Evolutionary conservation across 2,888 invertebrate genomes (phyloP).

Genomic region (Ichneumoninae sp.): DNA sequence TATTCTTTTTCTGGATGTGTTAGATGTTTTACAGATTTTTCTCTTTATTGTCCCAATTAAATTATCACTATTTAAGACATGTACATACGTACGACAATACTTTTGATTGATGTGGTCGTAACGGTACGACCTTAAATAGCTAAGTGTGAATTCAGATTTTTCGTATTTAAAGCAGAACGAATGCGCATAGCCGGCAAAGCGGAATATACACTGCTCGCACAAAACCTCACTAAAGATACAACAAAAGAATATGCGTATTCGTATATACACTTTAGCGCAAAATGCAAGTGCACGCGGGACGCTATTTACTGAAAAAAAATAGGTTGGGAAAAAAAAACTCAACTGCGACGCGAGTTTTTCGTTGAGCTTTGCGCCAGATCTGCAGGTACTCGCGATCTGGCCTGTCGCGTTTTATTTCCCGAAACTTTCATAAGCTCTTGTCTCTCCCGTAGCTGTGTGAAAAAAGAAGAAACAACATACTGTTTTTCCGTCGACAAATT

Average conservation of each 20-base stretch:
- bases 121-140: background rate
- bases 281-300: background rate
- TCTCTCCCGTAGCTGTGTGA: background rate
- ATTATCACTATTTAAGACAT: background rate
- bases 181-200: background rate
- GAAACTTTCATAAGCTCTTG: slow-evolving; percentile 48
- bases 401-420: slow-evolving; percentile 42
- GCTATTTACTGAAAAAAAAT: background rate
- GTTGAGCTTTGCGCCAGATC: slow-evolving; percentile 32
- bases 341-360: slow-evolving; percentile 39
- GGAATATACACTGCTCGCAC: background rate
- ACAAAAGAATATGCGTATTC: background rate
- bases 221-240: background rate
- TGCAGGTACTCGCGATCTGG: slow-evolving; percentile 40
- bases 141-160: background rate
- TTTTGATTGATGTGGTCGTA: background rate
- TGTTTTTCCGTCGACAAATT: slow-evolving; percentile 5
- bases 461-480: slow-evolving; percentile 10
- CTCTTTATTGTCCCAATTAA: background rate
- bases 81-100: background rate
- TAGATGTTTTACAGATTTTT: background rate
- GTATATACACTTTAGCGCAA: slow-evolving; percentile 11
- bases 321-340: background rate
- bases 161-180: background rate
- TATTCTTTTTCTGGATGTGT: background rate